Conservation (phyloP, 1,140 invertebrate genomes). For the Procambarus clarkii region DNA sequence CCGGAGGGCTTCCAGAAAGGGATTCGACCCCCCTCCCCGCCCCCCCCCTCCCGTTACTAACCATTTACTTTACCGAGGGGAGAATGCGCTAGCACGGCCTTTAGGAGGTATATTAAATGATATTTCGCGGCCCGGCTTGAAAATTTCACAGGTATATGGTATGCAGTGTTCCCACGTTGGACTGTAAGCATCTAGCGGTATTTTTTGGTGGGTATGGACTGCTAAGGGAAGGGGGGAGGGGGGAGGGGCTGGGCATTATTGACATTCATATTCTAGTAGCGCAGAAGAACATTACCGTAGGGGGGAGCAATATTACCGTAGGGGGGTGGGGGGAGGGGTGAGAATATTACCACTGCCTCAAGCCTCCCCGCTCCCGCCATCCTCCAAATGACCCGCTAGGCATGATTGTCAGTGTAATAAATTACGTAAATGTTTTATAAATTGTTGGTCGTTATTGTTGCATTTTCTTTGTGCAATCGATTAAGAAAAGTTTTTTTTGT, state of each 20-base stretch:
- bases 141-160: background rate
- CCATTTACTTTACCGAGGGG: background rate
- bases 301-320: background rate
- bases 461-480: background rate
- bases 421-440: background rate
- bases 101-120: background rate
- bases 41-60: background rate
- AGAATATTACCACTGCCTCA: background rate
- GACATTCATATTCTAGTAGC: conserved; percentile 25
- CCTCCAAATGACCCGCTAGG: background rate
- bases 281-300: background rate
- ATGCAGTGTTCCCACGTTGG: background rate
- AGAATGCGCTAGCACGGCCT: background rate
- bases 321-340: background rate
- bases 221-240: conserved; percentile 2
- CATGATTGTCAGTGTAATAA: conserved; percentile 9
- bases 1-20: background rate
- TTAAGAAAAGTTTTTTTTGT: too few relatives aligned
- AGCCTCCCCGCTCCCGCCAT: background rate
- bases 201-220: conserved; percentile 16
- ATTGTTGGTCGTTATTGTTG: background rate
- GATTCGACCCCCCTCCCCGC: background rate
- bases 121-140: conserved; percentile 1
- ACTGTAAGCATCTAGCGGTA: background rate
- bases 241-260: conserved; percentile 17